phyloP scores from a whole-genome alignment of 2,113 vertebrate genomes.

The Gallinago undulata region DNA sequence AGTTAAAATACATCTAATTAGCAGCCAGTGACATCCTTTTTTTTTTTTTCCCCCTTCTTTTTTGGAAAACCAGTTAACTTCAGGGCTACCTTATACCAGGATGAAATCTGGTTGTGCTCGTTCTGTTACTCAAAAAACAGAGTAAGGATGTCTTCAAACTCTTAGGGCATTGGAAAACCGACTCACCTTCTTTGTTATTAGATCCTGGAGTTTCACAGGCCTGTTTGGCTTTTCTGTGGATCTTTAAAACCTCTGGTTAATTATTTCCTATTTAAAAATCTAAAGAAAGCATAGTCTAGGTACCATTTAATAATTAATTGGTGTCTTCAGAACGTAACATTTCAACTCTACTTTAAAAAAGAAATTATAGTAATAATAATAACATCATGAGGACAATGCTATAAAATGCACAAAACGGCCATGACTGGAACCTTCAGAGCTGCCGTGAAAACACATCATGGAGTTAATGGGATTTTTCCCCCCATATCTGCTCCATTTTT shows the following conservation, averaged over 20 bases:
- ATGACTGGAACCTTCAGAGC: background rate
- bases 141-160: background rate
- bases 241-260: constrained; percentile 54
- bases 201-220: background rate
- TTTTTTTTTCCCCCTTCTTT: constrained; percentile 28
- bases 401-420: background rate
- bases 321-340: constrained; percentile 9
- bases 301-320: constrained; percentile 28
- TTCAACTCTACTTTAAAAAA: background rate
- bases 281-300: constrained; percentile 25
- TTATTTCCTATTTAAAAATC: constrained; percentile 38
- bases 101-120: background rate
- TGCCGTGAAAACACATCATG: background rate
- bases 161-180: background rate
- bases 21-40: constrained; percentile 34
- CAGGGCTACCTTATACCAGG: constrained; percentile 16
- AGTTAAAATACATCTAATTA: constrained; percentile 78
- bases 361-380: background rate
- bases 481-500: background rate
- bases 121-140: constrained; percentile 1
- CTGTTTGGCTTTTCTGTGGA: constrained; percentile 18
- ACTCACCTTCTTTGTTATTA: constrained; percentile 49
- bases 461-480: background rate
- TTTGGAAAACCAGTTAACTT: constrained; percentile 34
- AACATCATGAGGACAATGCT: background rate